These are phyloP conservation scores for Serripes groenlandicus DNA, from an alignment of 2,888 invertebrate species.

Conservation along the genomic window DNA sequence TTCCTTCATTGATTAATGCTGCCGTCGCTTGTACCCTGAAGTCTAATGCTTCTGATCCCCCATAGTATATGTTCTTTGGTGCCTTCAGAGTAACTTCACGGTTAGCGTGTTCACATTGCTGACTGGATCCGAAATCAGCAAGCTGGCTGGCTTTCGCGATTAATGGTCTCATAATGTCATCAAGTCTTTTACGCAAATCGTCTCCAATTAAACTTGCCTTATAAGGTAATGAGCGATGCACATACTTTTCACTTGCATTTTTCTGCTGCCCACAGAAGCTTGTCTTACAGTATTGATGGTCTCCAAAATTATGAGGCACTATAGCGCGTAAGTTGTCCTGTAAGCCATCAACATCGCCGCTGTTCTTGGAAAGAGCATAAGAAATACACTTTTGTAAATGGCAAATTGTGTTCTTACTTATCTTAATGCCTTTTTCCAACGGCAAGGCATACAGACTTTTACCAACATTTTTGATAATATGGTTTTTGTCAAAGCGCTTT, in stretches of 20 bases:
- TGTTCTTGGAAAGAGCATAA: background rate
- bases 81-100: background rate
- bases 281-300: background rate
- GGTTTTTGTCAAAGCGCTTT: constrained; percentile 38
- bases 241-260: background rate
- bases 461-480: constrained; percentile 5
- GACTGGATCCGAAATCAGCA: background rate
- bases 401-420: background rate
- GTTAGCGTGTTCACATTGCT: background rate
- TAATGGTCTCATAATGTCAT: background rate
- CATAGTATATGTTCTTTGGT: background rate
- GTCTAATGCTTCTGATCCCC: background rate
- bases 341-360: background rate
- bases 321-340: background rate
- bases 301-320: constrained; percentile 8
- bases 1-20: background rate
- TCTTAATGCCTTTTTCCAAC: too few species aligned
- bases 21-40: background rate
- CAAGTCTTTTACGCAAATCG: background rate
- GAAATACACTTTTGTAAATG: background rate
- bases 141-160: background rate
- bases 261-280: constrained; percentile 1
- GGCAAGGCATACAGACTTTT: constrained; percentile 2
- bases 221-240: constrained; percentile 8
- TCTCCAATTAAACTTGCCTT: constrained; percentile 1